A percentile compares a stretch with the other conserved stretches of the same genome.
Conservation (phyloP, 2,797 vertebrate genomes). For the Malacoctenus gilli region DNA sequence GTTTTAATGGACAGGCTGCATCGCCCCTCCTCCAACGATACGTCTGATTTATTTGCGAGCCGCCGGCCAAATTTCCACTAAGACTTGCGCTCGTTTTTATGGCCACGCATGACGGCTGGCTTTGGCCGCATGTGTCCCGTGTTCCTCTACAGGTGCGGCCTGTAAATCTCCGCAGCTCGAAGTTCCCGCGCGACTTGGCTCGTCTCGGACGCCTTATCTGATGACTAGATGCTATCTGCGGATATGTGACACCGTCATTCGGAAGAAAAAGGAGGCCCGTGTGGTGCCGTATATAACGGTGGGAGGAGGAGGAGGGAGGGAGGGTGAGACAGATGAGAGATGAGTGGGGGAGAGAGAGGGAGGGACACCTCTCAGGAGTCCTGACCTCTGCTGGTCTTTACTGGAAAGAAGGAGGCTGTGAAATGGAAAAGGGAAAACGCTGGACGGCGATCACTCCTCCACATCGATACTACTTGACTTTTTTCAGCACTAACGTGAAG, state of each 20-base stretch:
- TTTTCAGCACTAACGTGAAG: conserved; percentile 3
- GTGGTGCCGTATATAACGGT: not conserved
- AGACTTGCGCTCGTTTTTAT: conserved; percentile 11
- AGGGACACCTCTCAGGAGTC: conserved; percentile 42
- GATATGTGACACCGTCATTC: conserved; percentile 6
- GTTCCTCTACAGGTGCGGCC: conserved; percentile 34
- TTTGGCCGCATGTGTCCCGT: conserved; percentile 18
- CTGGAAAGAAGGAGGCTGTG: conserved; percentile 23
- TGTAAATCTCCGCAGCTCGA: conserved; percentile 26
- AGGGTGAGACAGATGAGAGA: conserved; percentile 22
- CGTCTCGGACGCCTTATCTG: conserved; percentile 26
- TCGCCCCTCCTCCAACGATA: not conserved
- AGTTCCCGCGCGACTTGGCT: conserved; percentile 26
- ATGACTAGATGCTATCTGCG: conserved; percentile 18
- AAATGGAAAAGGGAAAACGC: conserved; percentile 41
- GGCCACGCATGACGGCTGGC: conserved; percentile 13
- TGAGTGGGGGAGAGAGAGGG: conserved; percentile 15
- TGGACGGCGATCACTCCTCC: conserved; percentile 19
- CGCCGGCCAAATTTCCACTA: conserved; percentile 7
- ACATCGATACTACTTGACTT: not conserved
- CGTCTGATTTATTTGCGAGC: not conserved
- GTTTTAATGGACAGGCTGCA: not conserved
- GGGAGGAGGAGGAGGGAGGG: conserved; percentile 17
- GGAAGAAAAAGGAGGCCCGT: conserved; percentile 1
- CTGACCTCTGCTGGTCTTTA: conserved; percentile 35